phyloP scores from a whole-genome alignment of 2,113 vertebrate species.

The Neodon shergylaensis region DNA sequence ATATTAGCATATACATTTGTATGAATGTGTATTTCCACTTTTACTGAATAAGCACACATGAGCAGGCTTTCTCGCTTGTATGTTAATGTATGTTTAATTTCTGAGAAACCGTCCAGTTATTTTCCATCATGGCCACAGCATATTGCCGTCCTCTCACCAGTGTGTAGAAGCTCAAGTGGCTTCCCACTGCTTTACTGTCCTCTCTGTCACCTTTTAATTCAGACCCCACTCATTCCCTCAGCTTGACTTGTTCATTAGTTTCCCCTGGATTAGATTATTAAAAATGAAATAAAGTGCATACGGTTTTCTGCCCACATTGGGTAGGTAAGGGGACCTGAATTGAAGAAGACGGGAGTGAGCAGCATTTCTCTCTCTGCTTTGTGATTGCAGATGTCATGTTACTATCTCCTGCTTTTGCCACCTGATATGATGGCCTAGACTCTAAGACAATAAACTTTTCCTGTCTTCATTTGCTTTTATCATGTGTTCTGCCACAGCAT shows the following conservation, averaged over 20 bases:
- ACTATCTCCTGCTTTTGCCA: not conserved
- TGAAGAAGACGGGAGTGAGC: too few relatives aligned
- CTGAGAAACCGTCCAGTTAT: not conserved
- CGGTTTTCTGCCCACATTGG: not conserved
- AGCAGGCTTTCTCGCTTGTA: not conserved
- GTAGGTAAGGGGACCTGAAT: not conserved
- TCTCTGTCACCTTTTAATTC: not conserved
- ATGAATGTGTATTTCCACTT: constrained; percentile 5
- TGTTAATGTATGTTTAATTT: not conserved
- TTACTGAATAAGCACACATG: not conserved
- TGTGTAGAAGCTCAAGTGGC: not conserved
- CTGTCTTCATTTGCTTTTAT: not conserved
- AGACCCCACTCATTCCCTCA: not conserved
- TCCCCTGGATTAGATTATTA: not conserved
- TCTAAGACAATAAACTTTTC: not conserved
- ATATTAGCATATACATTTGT: constrained; percentile 22
- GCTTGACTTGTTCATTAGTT: not conserved
- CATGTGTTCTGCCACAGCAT: not conserved
- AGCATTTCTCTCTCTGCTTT: not conserved
- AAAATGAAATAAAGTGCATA: not conserved
- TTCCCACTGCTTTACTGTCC: constrained; percentile 25
- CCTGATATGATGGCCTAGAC: too few relatives aligned
- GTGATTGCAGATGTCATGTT: not conserved
- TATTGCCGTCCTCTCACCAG: not conserved
- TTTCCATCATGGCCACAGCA: not conserved